A percentile compares a stretch with the other conserved stretches of the same genome.
Evolutionary conservation across 2,888 invertebrate species (phyloP).

Genomic region (Cecidostiba fungosa): DNA sequence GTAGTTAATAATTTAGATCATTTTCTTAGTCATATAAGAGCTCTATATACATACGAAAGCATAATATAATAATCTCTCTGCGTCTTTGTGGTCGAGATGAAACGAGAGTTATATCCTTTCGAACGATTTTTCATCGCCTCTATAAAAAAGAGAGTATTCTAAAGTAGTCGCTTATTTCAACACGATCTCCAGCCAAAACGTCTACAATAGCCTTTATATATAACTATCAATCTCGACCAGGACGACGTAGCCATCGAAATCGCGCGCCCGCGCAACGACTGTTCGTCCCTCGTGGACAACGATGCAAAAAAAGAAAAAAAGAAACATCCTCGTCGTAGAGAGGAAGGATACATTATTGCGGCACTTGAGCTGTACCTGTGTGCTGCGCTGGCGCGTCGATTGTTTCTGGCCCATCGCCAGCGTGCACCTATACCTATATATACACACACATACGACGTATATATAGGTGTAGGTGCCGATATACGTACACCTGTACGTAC

Average conservation of each 20-base stretch:
- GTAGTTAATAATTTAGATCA: conserved; percentile 3
- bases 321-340: neutral
- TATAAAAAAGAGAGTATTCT: neutral
- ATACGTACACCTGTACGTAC: neutral
- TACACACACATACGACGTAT: neutral
- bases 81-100: neutral
- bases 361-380: conserved; percentile 40
- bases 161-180: neutral
- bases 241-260: neutral
- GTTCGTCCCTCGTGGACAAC: neutral
- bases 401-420: conserved; percentile 58
- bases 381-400: conserved; percentile 48
- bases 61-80: neutral
- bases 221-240: conserved; percentile 9
- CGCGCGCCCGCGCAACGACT: conserved; percentile 17
- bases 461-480: too few species aligned
- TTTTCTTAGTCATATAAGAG: neutral
- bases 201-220: neutral
- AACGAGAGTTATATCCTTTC: neutral
- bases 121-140: neutral
- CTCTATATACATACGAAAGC: neutral
- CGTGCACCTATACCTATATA: neutral
- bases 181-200: neutral
- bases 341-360: conserved; percentile 47
- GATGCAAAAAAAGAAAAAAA: neutral